These are phyloP conservation scores for Corydoras sp. DNA, from an alignment of 2,113 vertebrate species.

Conservation along the genomic window DNA sequence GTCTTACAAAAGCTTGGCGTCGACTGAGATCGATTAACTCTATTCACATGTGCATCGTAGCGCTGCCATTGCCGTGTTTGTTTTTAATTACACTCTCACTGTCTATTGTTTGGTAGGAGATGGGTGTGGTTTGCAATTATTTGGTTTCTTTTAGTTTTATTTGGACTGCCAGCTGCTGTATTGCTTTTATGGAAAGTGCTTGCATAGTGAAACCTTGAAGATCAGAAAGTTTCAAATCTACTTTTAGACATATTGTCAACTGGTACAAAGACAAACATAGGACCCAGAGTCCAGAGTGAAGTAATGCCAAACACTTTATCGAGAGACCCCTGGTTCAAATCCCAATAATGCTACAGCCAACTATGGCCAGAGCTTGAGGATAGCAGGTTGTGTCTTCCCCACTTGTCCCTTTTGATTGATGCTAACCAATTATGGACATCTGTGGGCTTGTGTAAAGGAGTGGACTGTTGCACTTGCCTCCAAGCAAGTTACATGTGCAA, in stretches of 20 bases:
- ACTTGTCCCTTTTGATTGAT: too few relatives aligned
- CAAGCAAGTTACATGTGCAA: too few relatives aligned
- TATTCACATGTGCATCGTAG: constrained; percentile 23
- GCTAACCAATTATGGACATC: too few relatives aligned
- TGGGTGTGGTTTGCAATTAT: constrained; percentile 22
- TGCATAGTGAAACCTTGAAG: neutral
- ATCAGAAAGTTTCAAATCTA: neutral
- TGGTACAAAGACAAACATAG: neutral
- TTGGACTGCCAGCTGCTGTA: neutral
- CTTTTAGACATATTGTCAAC: neutral
- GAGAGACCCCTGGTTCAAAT: too few relatives aligned
- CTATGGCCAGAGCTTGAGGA: too few relatives aligned
- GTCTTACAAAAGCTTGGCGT: constrained; percentile 34
- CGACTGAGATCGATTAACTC: constrained; percentile 41
- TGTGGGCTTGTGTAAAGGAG: too few relatives aligned
- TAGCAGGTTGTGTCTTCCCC: too few relatives aligned
- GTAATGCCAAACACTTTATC: too few relatives aligned
- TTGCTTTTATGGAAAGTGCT: neutral
- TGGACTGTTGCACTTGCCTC: too few relatives aligned
- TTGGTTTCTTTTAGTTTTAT: constrained; percentile 16
- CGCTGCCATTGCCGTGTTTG: constrained; percentile 26
- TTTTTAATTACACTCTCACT: constrained; percentile 40
- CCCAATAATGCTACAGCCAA: too few relatives aligned
- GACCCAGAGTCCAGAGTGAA: too few relatives aligned
- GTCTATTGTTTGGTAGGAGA: constrained; percentile 24